Percentiles rank a stretch among this genome's conserved stretches.
Conservation (phyloP, 2,888 invertebrate species). For the Bombyx huttoni region DNA sequence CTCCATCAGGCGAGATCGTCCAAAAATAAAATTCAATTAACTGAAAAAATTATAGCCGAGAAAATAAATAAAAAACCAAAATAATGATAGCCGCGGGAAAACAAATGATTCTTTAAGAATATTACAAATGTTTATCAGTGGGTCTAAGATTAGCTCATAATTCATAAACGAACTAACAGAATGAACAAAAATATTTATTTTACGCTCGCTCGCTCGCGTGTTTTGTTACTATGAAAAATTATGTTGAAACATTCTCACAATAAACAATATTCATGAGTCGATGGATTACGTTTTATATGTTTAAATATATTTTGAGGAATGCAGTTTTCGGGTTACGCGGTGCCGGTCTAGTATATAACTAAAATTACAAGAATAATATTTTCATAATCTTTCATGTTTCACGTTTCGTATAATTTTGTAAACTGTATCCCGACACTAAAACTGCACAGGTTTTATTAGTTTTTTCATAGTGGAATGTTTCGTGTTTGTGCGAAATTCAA, state of each 20-base stretch:
- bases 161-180: slow-evolving; percentile 5
- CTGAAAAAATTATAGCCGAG: background rate
- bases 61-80: background rate
- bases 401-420: no score
- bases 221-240: slow-evolving; percentile 3
- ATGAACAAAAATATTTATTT: slow-evolving; percentile 6
- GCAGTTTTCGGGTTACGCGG: no score
- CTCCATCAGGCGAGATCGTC: no score
- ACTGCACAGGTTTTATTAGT: no score
- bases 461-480: no score
- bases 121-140: background rate
- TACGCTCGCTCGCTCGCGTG: background rate
- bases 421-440: no score
- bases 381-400: no score
- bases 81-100: background rate
- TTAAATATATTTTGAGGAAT: no score
- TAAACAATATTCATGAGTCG: background rate
- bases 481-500: no score
- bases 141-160: slow-evolving; percentile 7
- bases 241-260: slow-evolving; percentile 2
- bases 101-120: background rate
- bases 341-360: no score
- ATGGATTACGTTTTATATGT: background rate
- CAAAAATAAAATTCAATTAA: background rate
- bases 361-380: no score